These are phyloP conservation scores for Oxycera nigricornis DNA, from an alignment of 2,888 invertebrate genomes.

Conservation along the genomic window DNA sequence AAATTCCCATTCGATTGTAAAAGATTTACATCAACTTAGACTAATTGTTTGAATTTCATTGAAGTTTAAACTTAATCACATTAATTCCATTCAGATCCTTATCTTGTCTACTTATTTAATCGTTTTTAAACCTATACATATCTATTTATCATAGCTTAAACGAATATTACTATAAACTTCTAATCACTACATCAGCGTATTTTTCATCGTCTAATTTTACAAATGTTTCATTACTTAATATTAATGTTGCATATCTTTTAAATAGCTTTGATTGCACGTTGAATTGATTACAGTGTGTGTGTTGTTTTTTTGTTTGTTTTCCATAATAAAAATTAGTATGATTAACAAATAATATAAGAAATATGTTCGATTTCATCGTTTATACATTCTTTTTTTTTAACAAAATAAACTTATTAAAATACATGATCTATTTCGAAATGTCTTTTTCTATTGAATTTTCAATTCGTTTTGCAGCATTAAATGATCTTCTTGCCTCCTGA, in stretches of 20 bases:
- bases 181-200: no score
- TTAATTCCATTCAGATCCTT: neutral
- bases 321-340: conserved; percentile 7
- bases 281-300: no score
- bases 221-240: no score
- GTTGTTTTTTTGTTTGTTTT: conserved; percentile 1
- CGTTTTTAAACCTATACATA: no score
- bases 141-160: no score
- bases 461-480: neutral
- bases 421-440: conserved; percentile 8
- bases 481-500: conserved; percentile 12
- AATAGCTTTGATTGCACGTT: conserved; percentile 44
- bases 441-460: conserved; percentile 24
- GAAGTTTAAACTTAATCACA: neutral
- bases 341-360: conserved; percentile 3
- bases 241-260: conserved; percentile 3
- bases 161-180: no score
- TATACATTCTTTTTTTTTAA: neutral
- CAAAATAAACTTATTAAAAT: neutral
- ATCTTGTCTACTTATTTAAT: conserved; percentile 14
- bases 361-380: conserved; percentile 27
- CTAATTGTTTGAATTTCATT: conserved; percentile 4
- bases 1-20: no score
- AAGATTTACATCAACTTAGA: neutral
- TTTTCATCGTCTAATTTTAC: no score